Evolutionary conservation across 2,888 invertebrate species (phyloP), one percentile per base, ranked within the genome.

Genomic region (Operophtera brumata): DNA sequence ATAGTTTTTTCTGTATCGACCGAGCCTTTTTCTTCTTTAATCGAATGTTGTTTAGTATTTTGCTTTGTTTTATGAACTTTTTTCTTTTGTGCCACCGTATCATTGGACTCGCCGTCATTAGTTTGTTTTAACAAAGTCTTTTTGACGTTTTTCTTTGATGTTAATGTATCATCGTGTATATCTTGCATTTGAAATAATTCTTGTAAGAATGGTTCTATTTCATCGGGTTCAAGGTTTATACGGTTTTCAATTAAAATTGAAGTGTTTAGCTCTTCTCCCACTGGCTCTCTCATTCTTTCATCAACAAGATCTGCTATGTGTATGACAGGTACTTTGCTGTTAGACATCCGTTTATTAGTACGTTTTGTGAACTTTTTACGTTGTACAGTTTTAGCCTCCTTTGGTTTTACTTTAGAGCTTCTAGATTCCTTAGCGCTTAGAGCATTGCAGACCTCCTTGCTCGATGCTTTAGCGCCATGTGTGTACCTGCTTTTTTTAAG

Each of bases 281-380:
- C 49, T 0, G 61, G 62, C 1, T 75, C 64, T 58, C 86, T 78
- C 78, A 86, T 82, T 57, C 61, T 76, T 73, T 88, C 82, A 62
- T 86, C 84, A 20, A 41, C 39, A 11, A 56, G 47, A 20, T 20
- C 20, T 3, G 74, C 51, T 44, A 85, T 20, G 20, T 20, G 20
- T 20, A 20, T 4, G 20, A 2, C 20, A 20, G 20, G 20, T 4
- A 20, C 34, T 39, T 50, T 65, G 9, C 9, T 32, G 14, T 28
- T 10, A 4, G 26, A 10, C 34, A 61, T 64, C 34, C 12, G 47
- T 40, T 20, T n/a, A n/a, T 57, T 54, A 6, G 50, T 13, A 20
- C 48, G 55, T 53, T 62, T 64, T 2, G 46, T 30, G 13, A 61
- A 40, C 28, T 60, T 66, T 47, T 65, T 67, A 56, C 61, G 59